phyloP scores from a whole-genome alignment of 2,113 vertebrate genomes.

The Stictonetta naevosa region DNA sequence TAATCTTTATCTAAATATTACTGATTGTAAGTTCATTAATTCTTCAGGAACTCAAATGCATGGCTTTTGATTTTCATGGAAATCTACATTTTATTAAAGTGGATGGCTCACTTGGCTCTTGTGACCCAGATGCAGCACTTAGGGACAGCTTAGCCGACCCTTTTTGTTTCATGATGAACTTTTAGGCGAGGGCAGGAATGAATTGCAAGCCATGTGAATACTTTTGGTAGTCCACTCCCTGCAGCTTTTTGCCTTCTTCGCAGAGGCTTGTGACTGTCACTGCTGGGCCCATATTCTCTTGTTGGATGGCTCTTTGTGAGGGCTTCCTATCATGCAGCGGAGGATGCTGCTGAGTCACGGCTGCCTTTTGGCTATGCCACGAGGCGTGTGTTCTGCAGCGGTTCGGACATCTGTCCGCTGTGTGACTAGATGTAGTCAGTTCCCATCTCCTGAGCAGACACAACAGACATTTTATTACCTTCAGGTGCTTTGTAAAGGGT shows the following conservation, averaged over 20 bases:
- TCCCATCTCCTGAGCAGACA: background rate
- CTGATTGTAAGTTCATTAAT: background rate
- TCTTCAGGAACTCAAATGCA: background rate
- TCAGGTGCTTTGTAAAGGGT: background rate
- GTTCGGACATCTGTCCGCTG: background rate
- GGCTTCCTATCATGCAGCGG: accelerated
- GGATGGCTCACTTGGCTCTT: background rate
- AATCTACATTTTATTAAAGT: background rate
- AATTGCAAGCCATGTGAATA: background rate
- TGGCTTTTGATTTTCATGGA: background rate
- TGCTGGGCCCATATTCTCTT: accelerated
- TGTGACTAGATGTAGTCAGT: accelerated
- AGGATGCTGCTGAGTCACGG: background rate
- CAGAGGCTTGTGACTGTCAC: background rate
- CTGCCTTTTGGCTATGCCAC: background rate
- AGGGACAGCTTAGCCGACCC: background rate
- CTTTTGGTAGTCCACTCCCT: background rate
- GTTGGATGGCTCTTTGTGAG: accelerated
- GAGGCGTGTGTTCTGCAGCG: background rate
- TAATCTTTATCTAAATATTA: background rate
- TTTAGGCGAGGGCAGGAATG: background rate
- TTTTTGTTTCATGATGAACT: background rate
- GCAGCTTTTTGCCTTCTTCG: background rate
- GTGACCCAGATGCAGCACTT: background rate
- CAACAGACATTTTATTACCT: background rate